Evolutionary conservation across 30 jellyfish, hydroid and myxozoan genomes (phyloP).

Genomic region (Turritopsis dohrnii): DNA sequence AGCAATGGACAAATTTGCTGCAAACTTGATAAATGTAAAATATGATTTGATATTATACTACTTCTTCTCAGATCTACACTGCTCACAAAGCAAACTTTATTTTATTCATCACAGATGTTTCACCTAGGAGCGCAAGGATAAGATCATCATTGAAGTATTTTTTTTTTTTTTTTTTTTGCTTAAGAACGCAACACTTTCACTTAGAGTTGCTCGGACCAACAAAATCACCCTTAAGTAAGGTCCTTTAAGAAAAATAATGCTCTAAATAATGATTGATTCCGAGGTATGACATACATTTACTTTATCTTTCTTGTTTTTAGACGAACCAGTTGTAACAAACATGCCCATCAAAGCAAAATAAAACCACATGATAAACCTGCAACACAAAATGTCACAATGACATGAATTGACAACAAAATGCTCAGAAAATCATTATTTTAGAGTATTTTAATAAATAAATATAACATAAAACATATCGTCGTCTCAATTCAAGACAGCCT

Average conservation of each 20-base stretch:
- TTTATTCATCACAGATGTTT: not conserved
- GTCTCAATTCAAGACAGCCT: no score
- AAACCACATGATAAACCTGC: not conserved
- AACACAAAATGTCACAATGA: not conserved
- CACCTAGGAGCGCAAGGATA: not conserved
- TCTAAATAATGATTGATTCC: not conserved
- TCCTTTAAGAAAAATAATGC: not conserved
- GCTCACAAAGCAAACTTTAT: not conserved
- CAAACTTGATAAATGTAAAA: no score
- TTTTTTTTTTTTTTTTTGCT: no score
- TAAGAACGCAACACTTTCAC: no score
- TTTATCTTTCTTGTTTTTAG: not conserved
- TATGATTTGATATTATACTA: no score
- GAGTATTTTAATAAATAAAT: no score
- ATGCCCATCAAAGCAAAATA: conserved; percentile 8
- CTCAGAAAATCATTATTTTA: not conserved
- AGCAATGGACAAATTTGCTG: no score
- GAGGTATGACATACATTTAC: not conserved
- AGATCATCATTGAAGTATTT: not conserved
- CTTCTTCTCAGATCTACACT: not conserved
- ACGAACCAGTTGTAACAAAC: not conserved
- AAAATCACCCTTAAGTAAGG: no score
- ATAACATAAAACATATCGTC: no score
- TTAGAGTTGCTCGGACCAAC: no score
- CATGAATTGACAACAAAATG: no score